These are phyloP conservation scores for Polydrusus pterygomalis DNA, from an alignment of 2,888 invertebrate species.

Conservation along the genomic window DNA sequence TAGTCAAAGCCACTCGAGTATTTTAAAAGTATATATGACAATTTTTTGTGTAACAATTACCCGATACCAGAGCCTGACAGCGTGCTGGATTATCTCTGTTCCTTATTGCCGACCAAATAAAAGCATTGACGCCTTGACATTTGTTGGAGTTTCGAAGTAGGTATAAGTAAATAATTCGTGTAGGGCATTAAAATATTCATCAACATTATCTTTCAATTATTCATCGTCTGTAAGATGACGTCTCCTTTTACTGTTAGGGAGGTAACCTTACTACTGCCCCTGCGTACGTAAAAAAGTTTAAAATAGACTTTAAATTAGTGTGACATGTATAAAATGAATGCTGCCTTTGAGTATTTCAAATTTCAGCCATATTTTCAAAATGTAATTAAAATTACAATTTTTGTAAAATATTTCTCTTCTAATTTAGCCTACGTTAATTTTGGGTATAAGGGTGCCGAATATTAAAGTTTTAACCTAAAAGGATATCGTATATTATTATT, in stretches of 20 bases:
- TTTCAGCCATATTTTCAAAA: conserved; percentile 11
- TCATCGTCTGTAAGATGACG: no score
- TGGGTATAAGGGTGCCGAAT: conserved; percentile 53
- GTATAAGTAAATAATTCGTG: no score
- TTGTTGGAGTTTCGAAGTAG: no score
- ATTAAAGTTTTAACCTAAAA: conserved; percentile 49
- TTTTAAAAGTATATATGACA: background rate
- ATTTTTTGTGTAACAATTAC: no score
- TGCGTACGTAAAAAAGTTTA: background rate
- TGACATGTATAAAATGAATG: conserved; percentile 23
- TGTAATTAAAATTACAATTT: conserved; percentile 12
- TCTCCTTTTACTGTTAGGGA: background rate
- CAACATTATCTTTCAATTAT: no score
- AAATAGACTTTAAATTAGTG: conserved; percentile 11
- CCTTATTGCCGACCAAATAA: no score
- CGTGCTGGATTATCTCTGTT: no score
- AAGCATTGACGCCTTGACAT: no score
- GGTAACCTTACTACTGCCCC: background rate
- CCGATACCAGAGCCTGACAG: no score
- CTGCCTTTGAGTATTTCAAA: conserved; percentile 42
- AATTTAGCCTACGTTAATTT: conserved; percentile 34
- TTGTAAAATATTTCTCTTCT: conserved; percentile 30
- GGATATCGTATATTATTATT: conserved; percentile 51
- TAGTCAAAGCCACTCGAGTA: background rate
- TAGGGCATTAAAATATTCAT: no score